These are phyloP conservation scores for Papilio glaucus DNA, from an alignment of 1,140 invertebrate genomes.

Conservation along the genomic window DNA sequence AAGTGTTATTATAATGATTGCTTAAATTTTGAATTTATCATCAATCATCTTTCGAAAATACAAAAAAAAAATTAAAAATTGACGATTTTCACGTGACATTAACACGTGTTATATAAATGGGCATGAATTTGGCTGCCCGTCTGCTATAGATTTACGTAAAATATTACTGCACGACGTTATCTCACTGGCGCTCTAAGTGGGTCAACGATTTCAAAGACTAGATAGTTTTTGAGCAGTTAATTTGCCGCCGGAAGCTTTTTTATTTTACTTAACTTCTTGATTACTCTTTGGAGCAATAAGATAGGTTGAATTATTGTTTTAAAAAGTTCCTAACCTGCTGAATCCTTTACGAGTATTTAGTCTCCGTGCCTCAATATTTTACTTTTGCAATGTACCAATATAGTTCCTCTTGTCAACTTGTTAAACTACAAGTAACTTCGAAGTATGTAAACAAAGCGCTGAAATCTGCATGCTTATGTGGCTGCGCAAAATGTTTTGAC, in stretches of 20 bases:
- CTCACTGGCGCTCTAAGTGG: not conserved
- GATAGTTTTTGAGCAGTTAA: conserved; percentile 2
- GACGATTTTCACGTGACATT: not conserved
- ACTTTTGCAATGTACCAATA: too few species aligned
- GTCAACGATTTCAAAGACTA: conserved; percentile 6
- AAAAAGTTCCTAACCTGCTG: too few species aligned
- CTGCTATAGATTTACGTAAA: conserved; percentile 15
- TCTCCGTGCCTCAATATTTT: too few species aligned
- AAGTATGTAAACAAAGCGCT: too few species aligned
- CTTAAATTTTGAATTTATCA: too few species aligned
- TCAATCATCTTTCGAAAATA: too few species aligned
- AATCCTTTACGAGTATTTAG: too few species aligned
- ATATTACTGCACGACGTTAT: not conserved
- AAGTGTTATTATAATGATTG: too few species aligned
- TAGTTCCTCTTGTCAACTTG: too few species aligned
- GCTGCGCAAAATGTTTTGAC: not conserved
- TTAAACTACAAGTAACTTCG: too few species aligned
- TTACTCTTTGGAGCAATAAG: not conserved
- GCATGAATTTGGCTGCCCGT: not conserved
- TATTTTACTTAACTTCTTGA: not conserved
- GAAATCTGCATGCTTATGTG: not conserved
- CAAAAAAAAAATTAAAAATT: not conserved
- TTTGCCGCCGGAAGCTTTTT: not conserved
- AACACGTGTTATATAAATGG: not conserved
- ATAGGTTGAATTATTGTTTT: too few species aligned